Conservation (phyloP, 2,888 invertebrate species). For the Autographa pulchrina region DNA sequence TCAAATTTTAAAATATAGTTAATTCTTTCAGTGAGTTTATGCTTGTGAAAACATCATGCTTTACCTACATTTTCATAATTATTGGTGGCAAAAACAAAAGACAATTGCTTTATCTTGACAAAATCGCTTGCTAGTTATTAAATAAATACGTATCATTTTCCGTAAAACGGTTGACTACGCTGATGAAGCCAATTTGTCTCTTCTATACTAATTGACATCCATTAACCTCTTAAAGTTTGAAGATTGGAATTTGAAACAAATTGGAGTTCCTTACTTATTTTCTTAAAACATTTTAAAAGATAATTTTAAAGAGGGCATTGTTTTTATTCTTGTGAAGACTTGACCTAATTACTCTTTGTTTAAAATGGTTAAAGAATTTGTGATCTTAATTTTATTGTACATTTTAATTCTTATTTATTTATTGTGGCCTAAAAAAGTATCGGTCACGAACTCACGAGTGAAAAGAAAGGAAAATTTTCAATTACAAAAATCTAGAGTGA, state of each 20-base stretch:
- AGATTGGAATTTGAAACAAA: slow-evolving; percentile 51
- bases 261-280: slow-evolving; percentile 29
- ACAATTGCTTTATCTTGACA: not conserved
- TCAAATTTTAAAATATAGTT: no score
- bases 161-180: slow-evolving; percentile 42
- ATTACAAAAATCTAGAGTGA: no score
- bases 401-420: not conserved
- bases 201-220: slow-evolving; percentile 51
- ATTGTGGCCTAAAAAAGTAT: not conserved
- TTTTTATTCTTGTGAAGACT: slow-evolving; percentile 8
- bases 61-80: no score
- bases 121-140: not conserved
- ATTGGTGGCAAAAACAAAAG: not conserved
- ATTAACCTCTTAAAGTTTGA: slow-evolving; percentile 56
- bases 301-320: not conserved
- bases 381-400: not conserved
- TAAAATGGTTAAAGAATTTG: not conserved
- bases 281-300: slow-evolving; percentile 18
- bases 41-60: no score
- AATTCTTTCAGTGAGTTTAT: no score
- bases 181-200: slow-evolving; percentile 50
- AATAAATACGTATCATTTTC: slow-evolving; percentile 18
- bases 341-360: not conserved
- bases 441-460: no score
- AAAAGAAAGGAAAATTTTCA: no score